phyloP scores from a whole-genome alignment of 2,888 invertebrate species.

The Heliconius charithonia region DNA sequence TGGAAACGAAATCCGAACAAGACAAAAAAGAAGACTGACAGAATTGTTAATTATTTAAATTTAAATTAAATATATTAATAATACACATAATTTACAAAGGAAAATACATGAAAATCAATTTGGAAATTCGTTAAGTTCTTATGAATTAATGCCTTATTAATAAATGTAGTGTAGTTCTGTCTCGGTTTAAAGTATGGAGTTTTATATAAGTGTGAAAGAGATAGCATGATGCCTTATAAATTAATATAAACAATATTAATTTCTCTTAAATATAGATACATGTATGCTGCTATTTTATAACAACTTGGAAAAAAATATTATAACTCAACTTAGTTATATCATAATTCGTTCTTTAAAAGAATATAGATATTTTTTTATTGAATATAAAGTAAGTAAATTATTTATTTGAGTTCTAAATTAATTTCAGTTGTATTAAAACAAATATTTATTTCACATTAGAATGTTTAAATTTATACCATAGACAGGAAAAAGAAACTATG shows the following conservation, averaged over 20 bases:
- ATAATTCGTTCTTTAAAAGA: background rate
- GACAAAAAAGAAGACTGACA: conserved; percentile 80
- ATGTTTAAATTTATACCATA: background rate
- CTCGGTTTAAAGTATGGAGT: background rate
- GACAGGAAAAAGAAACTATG: background rate
- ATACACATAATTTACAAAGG: conserved; percentile 6
- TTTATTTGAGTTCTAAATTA: no score
- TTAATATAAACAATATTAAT: background rate
- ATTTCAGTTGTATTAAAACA: background rate
- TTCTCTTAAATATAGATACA: background rate
- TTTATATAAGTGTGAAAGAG: background rate
- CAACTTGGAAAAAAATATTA: background rate
- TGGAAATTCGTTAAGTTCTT: background rate
- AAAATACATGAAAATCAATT: conserved; percentile 3
- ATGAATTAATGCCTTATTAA: conserved; percentile 19
- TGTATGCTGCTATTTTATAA: background rate
- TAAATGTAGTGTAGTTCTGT: conserved; percentile 20
- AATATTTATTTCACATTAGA: background rate
- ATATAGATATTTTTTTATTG: no score
- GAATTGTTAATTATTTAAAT: conserved; percentile 39
- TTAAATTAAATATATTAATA: conserved; percentile 39
- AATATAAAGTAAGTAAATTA: no score
- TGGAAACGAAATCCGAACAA: conserved; percentile 61
- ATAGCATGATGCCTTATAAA: background rate
- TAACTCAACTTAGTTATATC: background rate